Evolutionary conservation across 2,888 invertebrate genomes (phyloP).

Genomic region (Aleiodes testaceus): DNA sequence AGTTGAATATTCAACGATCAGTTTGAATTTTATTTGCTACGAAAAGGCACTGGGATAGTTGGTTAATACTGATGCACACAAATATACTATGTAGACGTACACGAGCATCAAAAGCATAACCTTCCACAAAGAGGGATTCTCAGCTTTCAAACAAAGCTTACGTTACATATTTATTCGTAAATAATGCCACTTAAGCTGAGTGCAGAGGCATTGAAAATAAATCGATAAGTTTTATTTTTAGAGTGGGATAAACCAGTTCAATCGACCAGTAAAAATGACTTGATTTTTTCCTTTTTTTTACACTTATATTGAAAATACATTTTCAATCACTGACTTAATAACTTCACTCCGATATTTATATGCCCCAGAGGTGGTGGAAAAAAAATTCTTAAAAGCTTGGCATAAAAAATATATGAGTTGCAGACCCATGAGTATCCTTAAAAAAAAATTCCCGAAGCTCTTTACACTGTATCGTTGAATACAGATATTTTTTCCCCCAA

Average conservation of each 20-base stretch:
- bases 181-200: constrained; percentile 16
- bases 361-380: too few relatives aligned
- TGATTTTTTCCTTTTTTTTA: too few relatives aligned
- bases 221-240: constrained; percentile 7
- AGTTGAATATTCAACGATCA: constrained; percentile 15
- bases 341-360: too few relatives aligned
- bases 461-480: too few relatives aligned
- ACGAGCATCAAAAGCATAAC: neutral
- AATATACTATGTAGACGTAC: constrained; percentile 1
- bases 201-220: neutral
- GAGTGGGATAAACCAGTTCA: neutral
- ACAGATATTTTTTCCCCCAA: too few relatives aligned
- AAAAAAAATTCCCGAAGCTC: too few relatives aligned
- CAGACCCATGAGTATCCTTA: too few relatives aligned
- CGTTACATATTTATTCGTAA: constrained; percentile 17
- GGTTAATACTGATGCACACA: constrained; percentile 15
- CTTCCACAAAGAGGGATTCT: constrained; percentile 13
- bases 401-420: too few relatives aligned
- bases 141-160: constrained; percentile 24
- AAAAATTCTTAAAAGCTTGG: too few relatives aligned
- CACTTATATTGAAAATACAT: too few relatives aligned
- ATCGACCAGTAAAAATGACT: too few relatives aligned
- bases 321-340: too few relatives aligned
- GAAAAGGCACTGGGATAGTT: neutral
- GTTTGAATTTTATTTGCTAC: neutral